Conservation (phyloP, 2,797 vertebrate species). For the Mycteria americana region DNA sequence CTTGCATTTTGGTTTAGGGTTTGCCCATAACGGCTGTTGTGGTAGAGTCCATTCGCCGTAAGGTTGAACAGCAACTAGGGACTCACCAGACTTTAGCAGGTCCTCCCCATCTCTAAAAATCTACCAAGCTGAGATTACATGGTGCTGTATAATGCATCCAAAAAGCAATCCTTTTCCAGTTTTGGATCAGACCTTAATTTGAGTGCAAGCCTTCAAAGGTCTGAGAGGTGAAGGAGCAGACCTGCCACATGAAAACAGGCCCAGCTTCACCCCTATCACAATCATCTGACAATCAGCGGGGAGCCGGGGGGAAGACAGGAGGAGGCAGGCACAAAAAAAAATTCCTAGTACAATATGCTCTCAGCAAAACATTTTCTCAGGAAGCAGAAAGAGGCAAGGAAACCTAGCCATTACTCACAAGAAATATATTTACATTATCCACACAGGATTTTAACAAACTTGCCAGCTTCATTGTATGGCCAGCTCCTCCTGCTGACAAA, state of each 20-base stretch:
- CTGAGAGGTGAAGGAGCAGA: background rate
- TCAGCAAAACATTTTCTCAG: background rate
- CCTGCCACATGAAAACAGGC: background rate
- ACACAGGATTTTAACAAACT: background rate
- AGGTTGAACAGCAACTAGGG: background rate
- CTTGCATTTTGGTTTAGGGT: background rate
- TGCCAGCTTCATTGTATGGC: background rate
- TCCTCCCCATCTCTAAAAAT: background rate
- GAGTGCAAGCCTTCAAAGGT: background rate
- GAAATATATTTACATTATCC: background rate
- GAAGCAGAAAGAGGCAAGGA: constrained; percentile 34
- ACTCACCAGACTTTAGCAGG: background rate
- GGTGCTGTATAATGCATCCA: background rate
- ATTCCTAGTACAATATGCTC: background rate
- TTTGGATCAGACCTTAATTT: background rate
- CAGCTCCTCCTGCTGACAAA: background rate
- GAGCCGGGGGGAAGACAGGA: background rate
- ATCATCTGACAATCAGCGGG: background rate
- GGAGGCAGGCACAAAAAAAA: background rate
- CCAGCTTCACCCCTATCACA: background rate
- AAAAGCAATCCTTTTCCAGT: background rate
- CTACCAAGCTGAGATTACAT: background rate
- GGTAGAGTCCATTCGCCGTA: fast-evolving
- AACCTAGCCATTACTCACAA: background rate
- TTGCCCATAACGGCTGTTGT: fast-evolving